Evolutionary conservation across 2,888 invertebrate genomes (phyloP).

Genomic region (Caradrina clavipalpis): DNA sequence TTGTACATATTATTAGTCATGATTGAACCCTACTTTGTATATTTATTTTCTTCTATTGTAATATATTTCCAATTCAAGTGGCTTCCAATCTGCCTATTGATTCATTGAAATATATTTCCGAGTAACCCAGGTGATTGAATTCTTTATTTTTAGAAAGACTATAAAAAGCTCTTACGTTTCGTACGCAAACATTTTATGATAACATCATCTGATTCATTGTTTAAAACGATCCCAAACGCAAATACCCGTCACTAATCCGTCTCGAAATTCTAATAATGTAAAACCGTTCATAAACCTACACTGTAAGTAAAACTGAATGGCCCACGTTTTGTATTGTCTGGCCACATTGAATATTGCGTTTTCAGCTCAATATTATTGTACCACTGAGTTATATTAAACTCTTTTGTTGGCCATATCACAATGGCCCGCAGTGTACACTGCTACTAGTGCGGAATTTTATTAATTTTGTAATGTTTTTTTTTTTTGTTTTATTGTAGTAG

Average conservation of each 20-base stretch:
- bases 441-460: conserved; percentile 52
- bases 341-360: conserved; percentile 75
- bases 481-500: neutral
- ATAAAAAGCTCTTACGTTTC: neutral
- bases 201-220: conserved; percentile 22
- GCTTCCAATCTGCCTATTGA: no score
- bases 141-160: conserved; percentile 8
- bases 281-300: conserved; percentile 37
- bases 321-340: conserved; percentile 57
- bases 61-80: no score
- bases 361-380: conserved; percentile 70
- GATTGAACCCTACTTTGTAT: no score
- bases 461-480: conserved; percentile 27
- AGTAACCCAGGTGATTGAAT: neutral
- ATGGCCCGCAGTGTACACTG: conserved; percentile 63
- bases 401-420: conserved; percentile 70
- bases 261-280: conserved; percentile 42
- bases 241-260: conserved; percentile 23
- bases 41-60: no score
- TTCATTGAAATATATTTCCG: neutral
- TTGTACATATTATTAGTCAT: no score
- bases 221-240: conserved; percentile 13
- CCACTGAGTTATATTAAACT: conserved; percentile 77
- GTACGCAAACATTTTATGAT: neutral
- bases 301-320: conserved; percentile 46